A percentile compares a stretch with the other conserved stretches of the same genome.
These are phyloP conservation scores for Leptodactylus fuscus DNA, from an alignment of 2,113 vertebrate genomes.

Conservation along the genomic window DNA sequence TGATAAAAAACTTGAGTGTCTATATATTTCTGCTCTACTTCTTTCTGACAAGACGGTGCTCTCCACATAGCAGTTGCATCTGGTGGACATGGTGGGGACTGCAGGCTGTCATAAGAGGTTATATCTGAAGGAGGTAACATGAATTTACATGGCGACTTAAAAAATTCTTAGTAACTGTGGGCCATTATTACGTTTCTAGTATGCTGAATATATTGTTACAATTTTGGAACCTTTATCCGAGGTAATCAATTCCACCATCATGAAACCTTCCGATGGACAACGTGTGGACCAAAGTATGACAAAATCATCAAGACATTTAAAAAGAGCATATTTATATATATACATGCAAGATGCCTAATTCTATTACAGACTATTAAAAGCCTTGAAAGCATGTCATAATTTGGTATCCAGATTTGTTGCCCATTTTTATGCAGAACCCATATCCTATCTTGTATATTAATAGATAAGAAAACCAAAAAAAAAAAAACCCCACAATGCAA, in stretches of 20 bases:
- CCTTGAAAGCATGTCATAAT: conserved; percentile 20
- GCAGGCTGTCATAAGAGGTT: background rate
- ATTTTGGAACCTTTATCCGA: background rate
- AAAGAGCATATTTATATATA: conserved; percentile 30
- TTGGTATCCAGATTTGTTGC: background rate
- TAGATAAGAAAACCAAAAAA: background rate
- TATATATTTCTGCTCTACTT: conserved; percentile 25
- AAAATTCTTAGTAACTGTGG: background rate
- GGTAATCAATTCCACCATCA: background rate
- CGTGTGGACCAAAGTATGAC: conserved; percentile 5
- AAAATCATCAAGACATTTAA: conserved; percentile 14
- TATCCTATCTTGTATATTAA: background rate
- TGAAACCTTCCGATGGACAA: background rate
- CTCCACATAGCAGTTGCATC: background rate
- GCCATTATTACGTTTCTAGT: background rate
- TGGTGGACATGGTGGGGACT: background rate
- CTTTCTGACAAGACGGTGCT: background rate
- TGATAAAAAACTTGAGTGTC: conserved; percentile 20
- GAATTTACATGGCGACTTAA: background rate
- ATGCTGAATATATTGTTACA: background rate
- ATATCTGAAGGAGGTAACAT: background rate
- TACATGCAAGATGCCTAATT: conserved; percentile 41
- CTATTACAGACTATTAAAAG: background rate
- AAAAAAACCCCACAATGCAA: conserved; percentile 36
- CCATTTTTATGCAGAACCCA: background rate